Conservation (phyloP, 2,797 vertebrate genomes). For the Lateolabrax maculatus region DNA sequence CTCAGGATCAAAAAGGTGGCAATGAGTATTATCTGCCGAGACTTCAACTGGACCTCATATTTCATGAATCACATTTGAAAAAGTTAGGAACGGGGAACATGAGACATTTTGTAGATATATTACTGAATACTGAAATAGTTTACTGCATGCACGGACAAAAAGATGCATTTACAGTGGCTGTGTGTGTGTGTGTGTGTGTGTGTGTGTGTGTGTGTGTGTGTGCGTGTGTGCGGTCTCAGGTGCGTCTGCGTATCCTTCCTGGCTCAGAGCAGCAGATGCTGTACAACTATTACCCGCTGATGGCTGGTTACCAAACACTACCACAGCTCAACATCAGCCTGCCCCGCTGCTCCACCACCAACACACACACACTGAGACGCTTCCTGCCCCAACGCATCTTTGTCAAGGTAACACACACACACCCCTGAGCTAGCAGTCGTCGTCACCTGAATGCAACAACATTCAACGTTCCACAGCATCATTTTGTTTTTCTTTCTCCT, state of each 20-base stretch:
- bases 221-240: conserved; percentile 79
- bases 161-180: background rate
- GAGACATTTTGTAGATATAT: background rate
- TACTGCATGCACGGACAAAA: background rate
- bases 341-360: conserved; percentile 88
- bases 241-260: conserved; percentile 94
- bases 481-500: conserved; percentile 44
- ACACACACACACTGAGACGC: conserved; percentile 89
- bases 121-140: too few relatives aligned
- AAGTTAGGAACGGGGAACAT: too few relatives aligned
- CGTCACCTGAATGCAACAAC: background rate
- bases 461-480: rapidly evolving
- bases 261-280: conserved; percentile 94
- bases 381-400: conserved; percentile 96
- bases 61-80: background rate
- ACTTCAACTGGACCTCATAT: background rate
- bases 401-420: conserved; percentile 89
- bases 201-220: background rate
- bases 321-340: conserved; percentile 93
- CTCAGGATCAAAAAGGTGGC: background rate
- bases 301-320: conserved; percentile 96
- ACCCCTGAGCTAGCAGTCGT: background rate
- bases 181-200: background rate
- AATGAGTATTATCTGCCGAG: background rate
- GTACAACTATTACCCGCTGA: conserved; percentile 98